phyloP scores from a whole-genome alignment of 2,113 vertebrate species.

The Bufo bufo region DNA sequence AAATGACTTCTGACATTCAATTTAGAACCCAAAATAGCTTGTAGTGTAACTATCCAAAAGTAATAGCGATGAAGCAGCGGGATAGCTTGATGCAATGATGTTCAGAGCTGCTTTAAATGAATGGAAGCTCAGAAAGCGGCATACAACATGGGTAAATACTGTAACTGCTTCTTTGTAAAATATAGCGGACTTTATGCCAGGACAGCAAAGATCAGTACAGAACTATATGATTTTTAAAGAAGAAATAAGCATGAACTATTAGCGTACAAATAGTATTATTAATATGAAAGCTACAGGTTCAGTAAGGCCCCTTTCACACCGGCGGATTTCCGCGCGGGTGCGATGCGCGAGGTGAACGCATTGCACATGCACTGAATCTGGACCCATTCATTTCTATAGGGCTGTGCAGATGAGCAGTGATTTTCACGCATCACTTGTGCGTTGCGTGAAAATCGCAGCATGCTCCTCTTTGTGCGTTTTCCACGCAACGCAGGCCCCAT shows the following conservation, averaged over 20 bases:
- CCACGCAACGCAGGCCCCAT: too few relatives aligned
- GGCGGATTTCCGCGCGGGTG: too few relatives aligned
- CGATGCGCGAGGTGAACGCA: too few relatives aligned
- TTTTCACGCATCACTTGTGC: too few relatives aligned
- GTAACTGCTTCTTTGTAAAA: conserved; percentile 28
- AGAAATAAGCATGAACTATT: background rate
- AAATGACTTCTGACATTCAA: conserved; percentile 64
- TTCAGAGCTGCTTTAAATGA: conserved; percentile 61
- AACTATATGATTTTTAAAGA: background rate
- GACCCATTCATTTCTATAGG: too few relatives aligned
- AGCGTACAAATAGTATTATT: too few relatives aligned
- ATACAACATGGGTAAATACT: conserved; percentile 37
- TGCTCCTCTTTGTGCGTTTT: too few relatives aligned
- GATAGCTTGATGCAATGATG: conserved; percentile 58
- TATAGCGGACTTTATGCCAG: background rate
- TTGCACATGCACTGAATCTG: too few relatives aligned
- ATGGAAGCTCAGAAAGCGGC: conserved; percentile 50
- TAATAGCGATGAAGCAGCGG: conserved; percentile 54
- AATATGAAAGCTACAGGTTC: too few relatives aligned
- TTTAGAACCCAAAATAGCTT: conserved; percentile 61
- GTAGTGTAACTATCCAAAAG: conserved; percentile 58
- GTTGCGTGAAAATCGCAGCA: too few relatives aligned
- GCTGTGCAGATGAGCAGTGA: too few relatives aligned
- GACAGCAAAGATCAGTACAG: background rate
- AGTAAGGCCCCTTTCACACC: too few relatives aligned